Conservation (phyloP, 2,113 vertebrate genomes). For the Potamarius usumacintae region DNA sequence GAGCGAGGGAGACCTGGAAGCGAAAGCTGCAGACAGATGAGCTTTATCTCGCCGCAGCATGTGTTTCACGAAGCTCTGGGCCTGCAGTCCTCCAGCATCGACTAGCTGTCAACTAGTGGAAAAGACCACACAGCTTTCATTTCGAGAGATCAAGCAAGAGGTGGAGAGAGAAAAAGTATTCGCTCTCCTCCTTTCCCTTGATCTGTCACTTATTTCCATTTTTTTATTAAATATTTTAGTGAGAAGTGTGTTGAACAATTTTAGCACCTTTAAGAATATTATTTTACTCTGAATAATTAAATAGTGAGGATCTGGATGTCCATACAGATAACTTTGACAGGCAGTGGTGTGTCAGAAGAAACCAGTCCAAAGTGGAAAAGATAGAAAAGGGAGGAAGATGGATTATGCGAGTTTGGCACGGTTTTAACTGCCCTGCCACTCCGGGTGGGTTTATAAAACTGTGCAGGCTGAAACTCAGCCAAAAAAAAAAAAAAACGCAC, state of each 20-base stretch:
- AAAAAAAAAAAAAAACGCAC: constrained; percentile 25
- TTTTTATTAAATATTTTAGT: background rate
- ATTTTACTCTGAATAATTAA: background rate
- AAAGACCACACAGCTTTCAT: constrained; percentile 71
- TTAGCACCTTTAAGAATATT: background rate
- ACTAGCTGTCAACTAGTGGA: constrained; percentile 74
- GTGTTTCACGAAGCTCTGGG: constrained; percentile 71
- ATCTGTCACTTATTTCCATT: background rate
- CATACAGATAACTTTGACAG: background rate
- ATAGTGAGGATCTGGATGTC: too few relatives aligned
- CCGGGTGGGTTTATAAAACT: background rate
- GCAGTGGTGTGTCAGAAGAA: background rate
- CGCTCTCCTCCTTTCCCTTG: background rate
- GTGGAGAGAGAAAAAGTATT: constrained; percentile 34
- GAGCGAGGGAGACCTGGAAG: constrained; percentile 60
- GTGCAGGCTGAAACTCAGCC: constrained; percentile 2
- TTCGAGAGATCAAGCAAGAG: constrained; percentile 62
- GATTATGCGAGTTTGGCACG: constrained; percentile 10
- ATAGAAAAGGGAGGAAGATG: background rate
- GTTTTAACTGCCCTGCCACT: background rate
- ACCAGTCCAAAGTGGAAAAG: background rate
- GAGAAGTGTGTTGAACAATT: background rate
- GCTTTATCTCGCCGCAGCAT: constrained; percentile 78
- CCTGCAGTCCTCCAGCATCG: constrained; percentile 75
- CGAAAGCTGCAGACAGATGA: constrained; percentile 74